Conservation (phyloP, 2,888 invertebrate species). For the Apantesis nais region DNA sequence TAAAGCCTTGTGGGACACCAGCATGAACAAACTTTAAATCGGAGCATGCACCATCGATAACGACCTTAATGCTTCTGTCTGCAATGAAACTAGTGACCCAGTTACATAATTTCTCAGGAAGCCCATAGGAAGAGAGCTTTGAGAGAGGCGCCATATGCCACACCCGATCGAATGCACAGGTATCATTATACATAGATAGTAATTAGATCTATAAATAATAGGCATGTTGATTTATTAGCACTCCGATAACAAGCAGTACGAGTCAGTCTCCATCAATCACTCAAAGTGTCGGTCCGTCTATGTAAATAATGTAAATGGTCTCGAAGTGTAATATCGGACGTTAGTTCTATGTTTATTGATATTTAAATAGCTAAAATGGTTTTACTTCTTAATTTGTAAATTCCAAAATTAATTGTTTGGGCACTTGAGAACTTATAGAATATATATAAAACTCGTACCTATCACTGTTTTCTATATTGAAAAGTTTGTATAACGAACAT, state of each 20-base stretch:
- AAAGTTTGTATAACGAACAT: background rate
- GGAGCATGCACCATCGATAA: no score
- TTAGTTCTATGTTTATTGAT: conserved; percentile 16
- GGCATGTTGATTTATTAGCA: conserved; percentile 57
- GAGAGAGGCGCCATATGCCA: no score
- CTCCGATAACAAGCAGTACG: conserved; percentile 56
- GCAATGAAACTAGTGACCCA: no score
- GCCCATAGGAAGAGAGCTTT: no score
- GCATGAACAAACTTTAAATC: no score
- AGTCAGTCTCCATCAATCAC: conserved; percentile 62
- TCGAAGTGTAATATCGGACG: conserved; percentile 53
- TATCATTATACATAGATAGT: conserved; percentile 15
- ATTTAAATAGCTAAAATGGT: background rate
- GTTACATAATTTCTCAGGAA: no score
- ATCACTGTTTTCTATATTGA: background rate
- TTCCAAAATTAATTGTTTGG: background rate
- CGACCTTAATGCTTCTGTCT: no score
- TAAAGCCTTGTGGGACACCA: no score
- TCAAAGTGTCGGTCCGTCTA: conserved; percentile 58
- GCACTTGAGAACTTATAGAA: background rate
- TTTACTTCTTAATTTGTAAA: background rate
- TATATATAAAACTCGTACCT: background rate
- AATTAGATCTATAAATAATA: conserved; percentile 42
- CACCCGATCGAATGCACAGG: no score
- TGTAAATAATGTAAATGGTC: conserved; percentile 49